phyloP scores from a whole-genome alignment of 1,140 invertebrate species.

The Drosophila ficusphila region DNA sequence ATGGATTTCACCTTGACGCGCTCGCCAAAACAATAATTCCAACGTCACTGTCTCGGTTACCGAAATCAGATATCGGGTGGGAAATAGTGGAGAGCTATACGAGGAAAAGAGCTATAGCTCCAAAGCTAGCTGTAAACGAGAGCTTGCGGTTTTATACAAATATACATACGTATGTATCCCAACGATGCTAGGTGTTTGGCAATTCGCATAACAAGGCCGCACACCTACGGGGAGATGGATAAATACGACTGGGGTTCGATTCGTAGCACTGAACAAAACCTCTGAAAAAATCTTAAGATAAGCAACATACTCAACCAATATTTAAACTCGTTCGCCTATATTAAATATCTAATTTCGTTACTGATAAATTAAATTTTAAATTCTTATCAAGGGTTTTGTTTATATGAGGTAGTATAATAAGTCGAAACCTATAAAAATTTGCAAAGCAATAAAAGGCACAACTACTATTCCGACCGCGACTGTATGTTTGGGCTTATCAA shows the following conservation, averaged over 20 bases:
- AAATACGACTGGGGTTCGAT: not conserved
- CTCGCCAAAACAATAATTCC: conserved; percentile 56
- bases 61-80: conserved; percentile 29
- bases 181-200: conserved; percentile 30
- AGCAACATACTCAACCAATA: not conserved
- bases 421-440: not conserved
- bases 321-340: too few species aligned
- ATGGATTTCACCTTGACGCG: conserved; percentile 79
- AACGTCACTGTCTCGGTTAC: conserved; percentile 72
- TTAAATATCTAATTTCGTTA: too few species aligned
- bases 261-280: too few species aligned
- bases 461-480: not conserved
- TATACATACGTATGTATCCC: conserved; percentile 19
- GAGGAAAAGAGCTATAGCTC: not conserved
- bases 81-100: not conserved
- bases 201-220: conserved; percentile 30
- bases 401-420: too few species aligned
- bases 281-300: not conserved
- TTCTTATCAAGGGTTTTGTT: too few species aligned
- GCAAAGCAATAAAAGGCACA: not conserved
- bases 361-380: too few species aligned
- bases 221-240: conserved; percentile 27
- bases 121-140: conserved; percentile 24
- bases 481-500: conserved; percentile 59
- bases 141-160: conserved; percentile 56